Base-by-base conservation (phyloP, 2,797 vertebrate genomes). In the Hirundo rustica region DNA sequence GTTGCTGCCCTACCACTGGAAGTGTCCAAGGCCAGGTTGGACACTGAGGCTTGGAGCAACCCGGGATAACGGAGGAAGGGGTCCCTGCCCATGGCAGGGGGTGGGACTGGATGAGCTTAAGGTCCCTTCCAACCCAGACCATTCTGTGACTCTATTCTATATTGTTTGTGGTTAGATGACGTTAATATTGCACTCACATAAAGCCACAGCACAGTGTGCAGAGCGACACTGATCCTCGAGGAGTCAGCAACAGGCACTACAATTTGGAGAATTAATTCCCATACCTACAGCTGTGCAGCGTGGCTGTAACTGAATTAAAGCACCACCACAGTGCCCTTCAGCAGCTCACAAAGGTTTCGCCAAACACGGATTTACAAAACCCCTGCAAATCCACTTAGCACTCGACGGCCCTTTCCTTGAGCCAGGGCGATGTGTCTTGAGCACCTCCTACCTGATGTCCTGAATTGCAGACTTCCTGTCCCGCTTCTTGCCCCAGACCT, bases 401-500 rank as follows among this genome's bases (percentile, higher is more conserved):
- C 26, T 9, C 1, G 0, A 9, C 0, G 25, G 57, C 15, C 2
- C 0, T 45, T 45, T 25, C 40, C 55, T 13, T 5, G 42, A 21
- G 50, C 19, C 34, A 58, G 36, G 26, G 42, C 53, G 23, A 36
- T 0, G 1, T 4, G 3, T 29, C 32, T 30, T 14, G 40, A 62
- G 71, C 57, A 4, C 38, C n/a, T 16, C 80, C 8, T 96, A 99
- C 99, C 99, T 98, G 88, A 99, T 98, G 82, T 99, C 99, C 97
- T 99, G 99, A 78, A 99, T 98, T 44, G 98, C 97, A 14, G 98
- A 98, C 30, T 98, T 99, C 94, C 99, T 98, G 96, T 99, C 99
- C 38, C 99, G 96, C 90, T 99, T 99, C 95, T 99, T 99, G 65
- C 99, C 99, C 99, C 99, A 99, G 7, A 99, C 98, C 25, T 98